A percentile compares a stretch with the other conserved stretches of the same genome.
Conservation (phyloP, 2,797 vertebrate genomes). For the Moxostoma hubbsi region DNA sequence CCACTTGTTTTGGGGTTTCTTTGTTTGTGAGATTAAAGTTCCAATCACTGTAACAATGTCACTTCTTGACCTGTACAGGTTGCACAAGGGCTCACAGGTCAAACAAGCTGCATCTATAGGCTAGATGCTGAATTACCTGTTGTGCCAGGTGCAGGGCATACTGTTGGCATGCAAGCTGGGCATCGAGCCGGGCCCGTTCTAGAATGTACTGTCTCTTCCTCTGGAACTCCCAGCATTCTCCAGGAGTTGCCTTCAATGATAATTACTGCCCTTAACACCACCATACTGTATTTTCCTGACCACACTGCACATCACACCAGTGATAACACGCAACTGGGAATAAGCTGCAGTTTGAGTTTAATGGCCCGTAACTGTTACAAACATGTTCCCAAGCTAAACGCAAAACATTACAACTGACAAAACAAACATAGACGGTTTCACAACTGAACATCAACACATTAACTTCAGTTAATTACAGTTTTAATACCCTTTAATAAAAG, state of each 20-base stretch:
- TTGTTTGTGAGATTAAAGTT: neutral
- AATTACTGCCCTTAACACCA: conserved; percentile 51
- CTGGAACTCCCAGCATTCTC: conserved; percentile 83
- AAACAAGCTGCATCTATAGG: neutral
- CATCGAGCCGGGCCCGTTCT: conserved; percentile 76
- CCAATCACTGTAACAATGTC: neutral
- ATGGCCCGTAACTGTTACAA: neutral
- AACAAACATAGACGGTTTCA: neutral
- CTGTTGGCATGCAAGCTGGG: conserved; percentile 74
- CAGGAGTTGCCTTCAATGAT: conserved; percentile 69
- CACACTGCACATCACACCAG: conserved; percentile 18
- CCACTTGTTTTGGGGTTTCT: neutral
- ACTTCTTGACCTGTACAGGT: neutral
- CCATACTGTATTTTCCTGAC: conserved; percentile 28
- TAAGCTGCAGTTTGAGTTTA: neutral
- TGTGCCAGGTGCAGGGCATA: conserved; percentile 73
- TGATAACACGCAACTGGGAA: neutral
- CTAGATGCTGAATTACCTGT: conserved; percentile 64
- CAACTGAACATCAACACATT: neutral
- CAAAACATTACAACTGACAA: neutral
- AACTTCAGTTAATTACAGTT: neutral
- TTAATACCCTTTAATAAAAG: neutral
- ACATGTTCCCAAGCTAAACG: conserved; percentile 1
- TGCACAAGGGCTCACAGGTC: neutral
- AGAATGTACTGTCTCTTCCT: conserved; percentile 81